Evolutionary conservation across 2,113 vertebrate genomes (phyloP).

Genomic region (Gopherus evgoodei): DNA sequence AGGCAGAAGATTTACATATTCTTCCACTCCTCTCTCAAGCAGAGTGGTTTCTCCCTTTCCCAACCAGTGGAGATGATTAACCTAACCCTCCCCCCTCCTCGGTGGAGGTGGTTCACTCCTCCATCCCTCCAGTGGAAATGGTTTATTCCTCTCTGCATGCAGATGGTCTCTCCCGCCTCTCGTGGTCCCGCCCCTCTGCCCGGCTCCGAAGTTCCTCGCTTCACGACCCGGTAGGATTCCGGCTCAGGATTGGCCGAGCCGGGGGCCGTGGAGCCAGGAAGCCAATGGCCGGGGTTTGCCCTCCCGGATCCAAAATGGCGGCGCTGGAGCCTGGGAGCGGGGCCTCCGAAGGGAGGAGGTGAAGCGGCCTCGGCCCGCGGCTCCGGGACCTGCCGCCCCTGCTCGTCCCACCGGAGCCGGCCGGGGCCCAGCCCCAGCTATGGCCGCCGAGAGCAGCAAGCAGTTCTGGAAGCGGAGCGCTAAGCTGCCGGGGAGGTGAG

Average conservation of each 20-base stretch:
- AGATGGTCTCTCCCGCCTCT: not conserved
- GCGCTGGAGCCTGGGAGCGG: constrained; percentile 66
- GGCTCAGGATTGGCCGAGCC: constrained; percentile 76
- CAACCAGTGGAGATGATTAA: not conserved
- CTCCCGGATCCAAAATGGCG: constrained; percentile 89
- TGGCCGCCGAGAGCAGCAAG: constrained; percentile 93
- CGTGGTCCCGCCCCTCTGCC: not conserved
- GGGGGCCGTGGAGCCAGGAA: constrained; percentile 63
- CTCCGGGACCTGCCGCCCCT: constrained; percentile 8
- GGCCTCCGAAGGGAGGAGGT: constrained; percentile 38
- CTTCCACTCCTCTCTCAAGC: too few species aligned
- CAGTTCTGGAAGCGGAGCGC: constrained; percentile 95
- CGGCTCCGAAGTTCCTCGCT: not conserved
- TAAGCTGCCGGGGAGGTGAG: constrained; percentile 94
- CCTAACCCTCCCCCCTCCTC: not conserved
- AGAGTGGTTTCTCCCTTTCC: not conserved
- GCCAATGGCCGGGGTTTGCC: constrained; percentile 80
- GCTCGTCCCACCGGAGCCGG: constrained; percentile 28
- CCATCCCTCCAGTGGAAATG: not conserved
- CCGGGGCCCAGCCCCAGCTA: constrained; percentile 70
- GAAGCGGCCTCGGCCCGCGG: constrained; percentile 28
- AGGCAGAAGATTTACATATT: not conserved
- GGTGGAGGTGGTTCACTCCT: not conserved
- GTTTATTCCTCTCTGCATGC: not conserved
- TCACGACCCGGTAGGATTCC: constrained; percentile 17